Evolutionary conservation across 92 coral and sea anemone species (phyloP), one percentile per base, ranked within the genome.

Genomic region (Porites evermanni): DNA sequence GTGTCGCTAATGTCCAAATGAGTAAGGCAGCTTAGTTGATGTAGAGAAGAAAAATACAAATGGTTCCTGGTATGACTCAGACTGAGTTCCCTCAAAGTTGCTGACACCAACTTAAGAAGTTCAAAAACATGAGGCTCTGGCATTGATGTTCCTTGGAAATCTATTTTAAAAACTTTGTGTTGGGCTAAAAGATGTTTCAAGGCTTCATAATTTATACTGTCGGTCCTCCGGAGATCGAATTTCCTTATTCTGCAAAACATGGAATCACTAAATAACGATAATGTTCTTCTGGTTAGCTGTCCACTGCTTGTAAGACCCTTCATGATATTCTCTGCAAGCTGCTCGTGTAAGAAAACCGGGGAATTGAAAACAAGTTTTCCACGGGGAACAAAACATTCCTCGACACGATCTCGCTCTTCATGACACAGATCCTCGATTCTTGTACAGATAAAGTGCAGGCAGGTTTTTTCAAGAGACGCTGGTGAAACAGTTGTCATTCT

Each of bases 271-370:
- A 94, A 94, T 68, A 94, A 64, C 12, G 93, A 89, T 78, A 86
- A 70, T 16, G 79, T 74, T 59, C 71, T 85, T 67, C 87, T 84
- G 21, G 85, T 86, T 8, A 94, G 93, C 32, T 79, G 91, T 68
- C 85, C 88, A 21, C 81, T 29, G 44, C 70, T 51, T 5, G 97
- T 82, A 16, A 94, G 82, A 53, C 60, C 80, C 17, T 88, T 88
- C 68, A 94, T 66, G 6, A 94, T 84, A 3, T 65, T 85, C 26
- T 91, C 95, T 11, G 97, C 91, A 1, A 94, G 92, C 38, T 91
- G 95, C 56, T 94, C 97, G 60, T 91, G 97, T 4, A 94, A 75
- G 32, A 89, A 89, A 3, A 89, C 84, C 3, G 95, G 93, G 58
- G 78, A 80, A 21, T 74, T 91, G 70, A 94, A 94, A 21, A 78